Percentiles rank a stretch among this genome's conserved stretches.
Evolutionary conservation across 2,797 vertebrate species (phyloP).

Genomic region (Enteromius afrohamiltoni): DNA sequence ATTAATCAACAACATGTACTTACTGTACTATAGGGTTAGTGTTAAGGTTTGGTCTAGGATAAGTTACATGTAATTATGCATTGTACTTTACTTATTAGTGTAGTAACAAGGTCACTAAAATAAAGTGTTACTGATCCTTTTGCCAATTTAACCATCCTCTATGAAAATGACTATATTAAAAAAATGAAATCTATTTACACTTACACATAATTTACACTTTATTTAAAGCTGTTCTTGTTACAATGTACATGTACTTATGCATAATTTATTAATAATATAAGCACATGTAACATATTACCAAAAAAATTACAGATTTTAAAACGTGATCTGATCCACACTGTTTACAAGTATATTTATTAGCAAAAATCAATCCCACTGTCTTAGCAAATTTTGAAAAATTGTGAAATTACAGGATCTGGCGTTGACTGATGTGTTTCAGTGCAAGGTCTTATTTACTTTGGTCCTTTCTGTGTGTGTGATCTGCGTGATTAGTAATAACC

Average conservation of each 20-base stretch:
- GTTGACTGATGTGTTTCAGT: constrained; percentile 31
- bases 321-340: background rate
- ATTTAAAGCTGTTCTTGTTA: background rate
- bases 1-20: background rate
- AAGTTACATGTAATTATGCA: background rate
- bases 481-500: constrained; percentile 2
- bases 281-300: background rate
- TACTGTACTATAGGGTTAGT: background rate
- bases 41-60: background rate
- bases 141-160: background rate
- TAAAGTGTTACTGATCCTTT: background rate
- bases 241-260: background rate
- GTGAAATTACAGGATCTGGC: background rate
- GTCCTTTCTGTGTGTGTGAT: background rate
- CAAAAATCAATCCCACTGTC: background rate
- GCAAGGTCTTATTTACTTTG: background rate
- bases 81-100: background rate
- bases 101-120: background rate
- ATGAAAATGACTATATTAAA: background rate
- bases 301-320: background rate
- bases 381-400: background rate
- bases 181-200: too few species aligned
- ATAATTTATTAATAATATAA: background rate
- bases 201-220: too few species aligned
- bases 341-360: background rate